A percentile compares a stretch with the other conserved stretches of the same genome.
Evolutionary conservation across 2,888 invertebrate genomes (phyloP).

Genomic region (Harpagoxenus sublaevis): DNA sequence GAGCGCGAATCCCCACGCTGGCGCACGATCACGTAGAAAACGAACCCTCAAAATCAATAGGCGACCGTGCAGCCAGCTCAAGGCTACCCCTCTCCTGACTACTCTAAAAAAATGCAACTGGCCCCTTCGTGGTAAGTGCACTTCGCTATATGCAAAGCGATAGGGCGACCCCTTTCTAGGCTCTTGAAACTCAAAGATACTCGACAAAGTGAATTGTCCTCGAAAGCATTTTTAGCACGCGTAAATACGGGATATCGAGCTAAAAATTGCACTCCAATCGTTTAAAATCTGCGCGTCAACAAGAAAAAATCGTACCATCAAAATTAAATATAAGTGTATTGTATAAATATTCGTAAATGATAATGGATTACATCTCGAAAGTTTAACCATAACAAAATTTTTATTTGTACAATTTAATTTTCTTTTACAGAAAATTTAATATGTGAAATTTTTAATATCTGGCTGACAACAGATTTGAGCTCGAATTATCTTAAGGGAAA

Average conservation of each 20-base stretch:
- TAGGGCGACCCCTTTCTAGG: conserved; percentile 56
- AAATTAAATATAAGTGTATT: neutral
- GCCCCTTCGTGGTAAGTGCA: conserved; percentile 75
- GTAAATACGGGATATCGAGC: neutral
- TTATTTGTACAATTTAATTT: neutral
- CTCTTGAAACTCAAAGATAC: conserved; percentile 57
- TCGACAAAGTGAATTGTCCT: conserved; percentile 34
- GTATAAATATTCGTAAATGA: neutral
- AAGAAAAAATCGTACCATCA: neutral
- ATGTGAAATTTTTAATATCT: neutral
- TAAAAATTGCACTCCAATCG: conserved; percentile 10
- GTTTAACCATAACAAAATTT: neutral
- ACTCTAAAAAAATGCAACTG: conserved; percentile 73
- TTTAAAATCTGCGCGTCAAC: neutral
- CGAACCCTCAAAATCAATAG: conserved; percentile 80
- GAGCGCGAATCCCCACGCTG: conserved; percentile 45
- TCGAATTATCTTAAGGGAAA: neutral
- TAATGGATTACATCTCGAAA: neutral
- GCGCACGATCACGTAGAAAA: conserved; percentile 61
- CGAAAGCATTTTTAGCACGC: conserved; percentile 12
- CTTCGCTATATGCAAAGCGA: conserved; percentile 74
- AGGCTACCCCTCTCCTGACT: conserved; percentile 57
- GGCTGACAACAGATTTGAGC: neutral
- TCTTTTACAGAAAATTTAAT: neutral
- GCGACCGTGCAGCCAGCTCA: conserved; percentile 53